Evolutionary conservation across 2,888 invertebrate genomes (phyloP).

Genomic region (Alsophila aescularia): DNA sequence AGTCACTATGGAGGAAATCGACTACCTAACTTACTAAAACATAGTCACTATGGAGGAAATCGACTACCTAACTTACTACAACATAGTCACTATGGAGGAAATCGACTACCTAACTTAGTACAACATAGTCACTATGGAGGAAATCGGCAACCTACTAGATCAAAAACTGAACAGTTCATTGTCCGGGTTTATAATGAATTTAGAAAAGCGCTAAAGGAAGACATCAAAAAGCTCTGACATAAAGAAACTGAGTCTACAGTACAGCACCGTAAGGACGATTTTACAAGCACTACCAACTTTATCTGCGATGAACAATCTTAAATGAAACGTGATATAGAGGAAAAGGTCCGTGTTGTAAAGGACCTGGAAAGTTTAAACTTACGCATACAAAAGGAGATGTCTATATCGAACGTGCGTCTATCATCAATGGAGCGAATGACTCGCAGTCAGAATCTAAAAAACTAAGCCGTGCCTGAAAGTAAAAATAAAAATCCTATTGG

Average conservation of each 20-base stretch:
- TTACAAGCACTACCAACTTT: constrained; percentile 1
- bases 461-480: constrained; percentile 11
- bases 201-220: not conserved
- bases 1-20: too few species aligned
- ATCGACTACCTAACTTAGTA: not conserved
- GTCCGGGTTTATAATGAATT: not conserved
- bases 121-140: constrained; percentile 7
- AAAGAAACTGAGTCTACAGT: not conserved
- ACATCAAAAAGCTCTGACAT: not conserved
- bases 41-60: too few species aligned
- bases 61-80: too few species aligned
- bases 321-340: not conserved
- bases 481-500: not conserved
- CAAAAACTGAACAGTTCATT: constrained; percentile 1
- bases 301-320: constrained; percentile 1
- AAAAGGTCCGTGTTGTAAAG: not conserved
- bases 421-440: constrained; percentile 10
- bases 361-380: not conserved
- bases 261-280: constrained; percentile 2
- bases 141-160: not conserved
- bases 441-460: constrained; percentile 12
- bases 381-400: not conserved
- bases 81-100: constrained; percentile 8
- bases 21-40: too few species aligned
- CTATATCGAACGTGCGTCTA: not conserved